Evolutionary conservation across 64 coral and sea anemone genomes (phyloP).

Genomic region (Dendrophyllia cribrosa): DNA sequence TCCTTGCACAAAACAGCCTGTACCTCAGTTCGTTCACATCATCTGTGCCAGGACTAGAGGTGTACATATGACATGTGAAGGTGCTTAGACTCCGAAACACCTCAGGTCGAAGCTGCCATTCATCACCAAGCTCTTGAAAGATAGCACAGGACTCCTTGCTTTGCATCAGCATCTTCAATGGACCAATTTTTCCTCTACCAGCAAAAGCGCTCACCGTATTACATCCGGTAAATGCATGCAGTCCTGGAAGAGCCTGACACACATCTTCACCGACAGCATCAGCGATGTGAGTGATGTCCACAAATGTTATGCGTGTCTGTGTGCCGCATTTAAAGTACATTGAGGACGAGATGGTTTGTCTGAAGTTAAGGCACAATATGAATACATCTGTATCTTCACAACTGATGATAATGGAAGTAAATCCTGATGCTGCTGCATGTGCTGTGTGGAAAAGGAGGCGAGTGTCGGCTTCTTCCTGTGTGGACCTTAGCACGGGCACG

Average conservation of each 20-base stretch:
- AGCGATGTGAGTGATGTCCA: constrained; percentile 32
- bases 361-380: too few species aligned
- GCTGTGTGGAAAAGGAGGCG: too few species aligned
- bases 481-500: too few species aligned
- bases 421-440: too few species aligned
- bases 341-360: too few species aligned
- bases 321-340: constrained; percentile 1
- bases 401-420: too few species aligned
- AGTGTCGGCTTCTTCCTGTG: constrained; percentile 5
- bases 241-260: too few species aligned
- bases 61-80: not conserved
- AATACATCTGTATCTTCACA: not conserved
- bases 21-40: not conserved
- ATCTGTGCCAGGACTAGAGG: not conserved
- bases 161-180: not conserved
- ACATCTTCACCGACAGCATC: not conserved
- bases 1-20: not conserved
- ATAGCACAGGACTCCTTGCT: not conserved
- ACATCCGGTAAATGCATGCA: too few species aligned
- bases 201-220: constrained; percentile 47
- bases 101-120: not conserved
- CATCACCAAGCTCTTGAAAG: not conserved
- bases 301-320: not conserved
- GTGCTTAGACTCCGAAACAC: not conserved
- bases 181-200: constrained; percentile 11